These are phyloP conservation scores for Cheilinus undulatus DNA, from an alignment of 2,113 vertebrate genomes.

Conservation along the genomic window DNA sequence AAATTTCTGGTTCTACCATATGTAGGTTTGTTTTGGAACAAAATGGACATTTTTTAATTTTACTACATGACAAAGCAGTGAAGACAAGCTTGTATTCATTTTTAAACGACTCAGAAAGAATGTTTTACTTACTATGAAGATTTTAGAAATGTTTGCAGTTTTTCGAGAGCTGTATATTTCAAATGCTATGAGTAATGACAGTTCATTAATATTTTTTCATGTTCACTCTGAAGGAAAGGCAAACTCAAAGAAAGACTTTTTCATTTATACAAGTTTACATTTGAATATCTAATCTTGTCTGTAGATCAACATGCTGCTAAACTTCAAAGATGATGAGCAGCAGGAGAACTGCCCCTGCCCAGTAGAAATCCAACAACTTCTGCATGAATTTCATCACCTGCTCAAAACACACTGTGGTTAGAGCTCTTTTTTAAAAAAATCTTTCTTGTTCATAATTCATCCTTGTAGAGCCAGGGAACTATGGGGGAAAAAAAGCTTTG, in stretches of 20 bases:
- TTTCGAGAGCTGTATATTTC: too few relatives aligned
- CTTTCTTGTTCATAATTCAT: slow-evolving; percentile 20
- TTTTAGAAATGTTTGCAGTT: too few relatives aligned
- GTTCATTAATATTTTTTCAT: too few relatives aligned
- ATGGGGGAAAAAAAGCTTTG: slow-evolving; percentile 10
- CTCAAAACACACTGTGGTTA: slow-evolving; percentile 91
- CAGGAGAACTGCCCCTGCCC: slow-evolving; percentile 90
- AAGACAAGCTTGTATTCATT: too few relatives aligned
- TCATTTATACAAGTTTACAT: too few relatives aligned
- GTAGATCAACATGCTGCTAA: slow-evolving; percentile 94
- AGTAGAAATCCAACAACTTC: slow-evolving; percentile 87
- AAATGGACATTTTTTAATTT: too few relatives aligned
- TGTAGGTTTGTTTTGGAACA: too few relatives aligned
- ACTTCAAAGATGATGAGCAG: slow-evolving; percentile 89
- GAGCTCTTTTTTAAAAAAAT: slow-evolving; percentile 9
- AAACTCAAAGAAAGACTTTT: background rate
- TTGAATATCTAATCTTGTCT: background rate
- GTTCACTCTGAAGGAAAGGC: too few relatives aligned
- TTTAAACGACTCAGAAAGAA: too few relatives aligned
- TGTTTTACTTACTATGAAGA: too few relatives aligned
- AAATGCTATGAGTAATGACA: background rate
- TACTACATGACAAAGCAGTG: too few relatives aligned
- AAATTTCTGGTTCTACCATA: too few relatives aligned
- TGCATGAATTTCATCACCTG: slow-evolving; percentile 91
- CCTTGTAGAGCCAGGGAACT: background rate